phyloP scores from a whole-genome alignment of 2,888 invertebrate genomes.

The Drosophila emarginata region DNA sequence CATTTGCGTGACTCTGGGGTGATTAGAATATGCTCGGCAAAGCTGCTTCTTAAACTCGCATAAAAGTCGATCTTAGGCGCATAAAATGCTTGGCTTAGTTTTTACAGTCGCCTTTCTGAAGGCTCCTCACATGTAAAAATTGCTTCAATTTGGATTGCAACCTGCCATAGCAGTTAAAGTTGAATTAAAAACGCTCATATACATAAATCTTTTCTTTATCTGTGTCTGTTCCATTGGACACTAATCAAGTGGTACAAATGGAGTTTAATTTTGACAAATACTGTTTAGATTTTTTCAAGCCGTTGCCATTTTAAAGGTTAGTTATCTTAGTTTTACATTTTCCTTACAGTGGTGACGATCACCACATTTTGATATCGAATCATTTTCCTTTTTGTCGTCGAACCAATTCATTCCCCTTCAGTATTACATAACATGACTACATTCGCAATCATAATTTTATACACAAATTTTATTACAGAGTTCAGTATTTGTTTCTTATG shows the following conservation, averaged over 20 bases:
- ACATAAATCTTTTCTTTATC: neutral
- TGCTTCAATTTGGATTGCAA: neutral
- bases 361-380: too few species aligned
- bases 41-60: conserved; percentile 19
- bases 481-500: too few species aligned
- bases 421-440: too few species aligned
- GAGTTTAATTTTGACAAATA: too few species aligned
- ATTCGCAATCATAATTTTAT: too few species aligned
- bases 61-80: conserved; percentile 35
- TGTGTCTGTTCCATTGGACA: neutral
- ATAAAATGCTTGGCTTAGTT: conserved; percentile 45
- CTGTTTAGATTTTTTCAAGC: too few species aligned
- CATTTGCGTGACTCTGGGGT: conserved; percentile 73
- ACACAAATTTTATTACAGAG: too few species aligned
- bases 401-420: too few species aligned
- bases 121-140: neutral
- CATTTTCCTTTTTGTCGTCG: too few species aligned
- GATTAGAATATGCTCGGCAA: conserved; percentile 72
- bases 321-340: too few species aligned
- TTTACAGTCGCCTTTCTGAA: conserved; percentile 5
- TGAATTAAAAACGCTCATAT: neutral
- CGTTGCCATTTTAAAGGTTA: too few species aligned
- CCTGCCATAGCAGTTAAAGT: neutral
- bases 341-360: too few species aligned
- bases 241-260: neutral